phyloP scores from a whole-genome alignment of 2,113 vertebrate species.

The Marmota flaviventris region DNA sequence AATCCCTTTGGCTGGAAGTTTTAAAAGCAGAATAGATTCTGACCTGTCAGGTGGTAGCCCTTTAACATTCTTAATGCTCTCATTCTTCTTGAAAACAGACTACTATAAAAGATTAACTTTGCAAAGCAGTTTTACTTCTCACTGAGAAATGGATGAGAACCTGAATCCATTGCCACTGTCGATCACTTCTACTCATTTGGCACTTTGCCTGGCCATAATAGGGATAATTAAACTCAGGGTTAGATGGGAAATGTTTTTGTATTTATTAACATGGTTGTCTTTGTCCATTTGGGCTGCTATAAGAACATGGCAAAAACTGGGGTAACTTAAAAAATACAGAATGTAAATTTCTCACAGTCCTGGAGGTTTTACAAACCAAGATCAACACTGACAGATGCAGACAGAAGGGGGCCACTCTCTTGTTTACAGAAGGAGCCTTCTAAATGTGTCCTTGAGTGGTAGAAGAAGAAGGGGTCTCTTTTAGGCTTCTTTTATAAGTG shows the following conservation, averaged over 20 bases:
- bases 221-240: fast-evolving
- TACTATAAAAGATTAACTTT: not conserved
- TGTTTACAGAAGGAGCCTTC: not conserved
- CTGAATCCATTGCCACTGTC: not conserved
- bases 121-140: not conserved
- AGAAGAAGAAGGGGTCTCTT: no score
- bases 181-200: not conserved
- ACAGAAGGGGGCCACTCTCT: not conserved
- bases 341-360: not conserved
- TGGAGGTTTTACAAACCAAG: not conserved
- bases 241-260: not conserved
- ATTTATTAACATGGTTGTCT: not conserved
- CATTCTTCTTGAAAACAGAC: constrained; percentile 39
- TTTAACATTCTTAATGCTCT: constrained; percentile 37
- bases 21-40: constrained; percentile 2
- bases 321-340: not conserved
- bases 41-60: not conserved
- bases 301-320: not conserved
- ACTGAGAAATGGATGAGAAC: not conserved
- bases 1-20: not conserved
- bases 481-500: not conserved
- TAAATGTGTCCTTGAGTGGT: not conserved
- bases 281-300: not conserved
- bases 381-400: not conserved
- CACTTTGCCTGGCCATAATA: not conserved